Conservation (phyloP, 1,140 invertebrate genomes). For the Zelostemma sp. region DNA sequence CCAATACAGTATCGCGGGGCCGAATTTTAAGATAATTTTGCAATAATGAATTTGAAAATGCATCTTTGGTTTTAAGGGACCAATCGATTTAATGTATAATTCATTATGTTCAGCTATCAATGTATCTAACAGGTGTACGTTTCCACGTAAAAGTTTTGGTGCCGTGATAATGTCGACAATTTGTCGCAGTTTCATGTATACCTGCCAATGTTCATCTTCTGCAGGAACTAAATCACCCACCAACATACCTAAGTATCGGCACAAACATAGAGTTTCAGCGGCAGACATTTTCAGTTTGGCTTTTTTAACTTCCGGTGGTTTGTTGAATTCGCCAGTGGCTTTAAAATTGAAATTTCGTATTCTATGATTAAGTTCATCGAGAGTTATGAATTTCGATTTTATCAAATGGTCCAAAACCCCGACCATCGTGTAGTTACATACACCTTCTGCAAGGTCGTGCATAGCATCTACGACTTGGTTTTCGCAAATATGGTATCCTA, state of each 20-base stretch:
- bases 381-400: neutral
- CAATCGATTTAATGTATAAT: constrained; percentile 16
- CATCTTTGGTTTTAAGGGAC: constrained; percentile 20
- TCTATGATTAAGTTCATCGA: neutral
- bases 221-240: constrained; percentile 26
- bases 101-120: constrained; percentile 15
- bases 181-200: constrained; percentile 21
- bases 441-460: constrained; percentile 12
- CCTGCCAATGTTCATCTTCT: constrained; percentile 26
- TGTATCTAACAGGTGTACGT: constrained; percentile 3
- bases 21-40: constrained; percentile 4
- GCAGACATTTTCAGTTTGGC: constrained; percentile 21
- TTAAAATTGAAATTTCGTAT: constrained; percentile 17
- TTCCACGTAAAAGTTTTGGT: constrained; percentile 5
- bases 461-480: neutral
- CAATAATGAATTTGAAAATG: constrained; percentile 22
- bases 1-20: constrained; percentile 23
- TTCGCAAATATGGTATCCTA: neutral
- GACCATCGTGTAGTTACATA: neutral
- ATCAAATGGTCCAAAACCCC: neutral
- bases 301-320: constrained; percentile 8
- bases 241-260: constrained; percentile 24
- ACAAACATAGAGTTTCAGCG: constrained; percentile 25
- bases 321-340: constrained; percentile 1
- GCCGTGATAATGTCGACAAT: constrained; percentile 27